phyloP scores from a whole-genome alignment of 2,113 vertebrate genomes.

The Larimichthys crocea region DNA sequence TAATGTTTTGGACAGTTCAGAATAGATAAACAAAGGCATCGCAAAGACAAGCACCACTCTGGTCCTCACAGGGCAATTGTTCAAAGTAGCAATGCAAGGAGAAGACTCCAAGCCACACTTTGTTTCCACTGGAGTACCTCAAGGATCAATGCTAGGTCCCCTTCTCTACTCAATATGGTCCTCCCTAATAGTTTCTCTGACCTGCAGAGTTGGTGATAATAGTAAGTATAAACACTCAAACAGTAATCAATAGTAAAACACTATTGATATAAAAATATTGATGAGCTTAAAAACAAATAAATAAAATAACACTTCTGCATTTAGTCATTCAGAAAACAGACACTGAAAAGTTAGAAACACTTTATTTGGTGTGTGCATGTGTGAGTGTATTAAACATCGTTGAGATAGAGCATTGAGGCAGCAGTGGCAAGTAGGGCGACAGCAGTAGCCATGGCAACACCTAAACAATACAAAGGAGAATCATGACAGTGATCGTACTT shows the following conservation, averaged over 20 bases:
- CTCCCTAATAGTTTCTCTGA: background rate
- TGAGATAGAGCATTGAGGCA: slow-evolving; percentile 80
- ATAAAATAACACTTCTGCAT: background rate
- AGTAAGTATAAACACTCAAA: too few relatives aligned
- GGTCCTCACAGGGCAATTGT: background rate
- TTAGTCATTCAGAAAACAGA: slow-evolving; percentile 3
- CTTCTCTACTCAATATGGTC: too few relatives aligned
- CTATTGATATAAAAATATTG: background rate
- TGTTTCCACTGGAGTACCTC: background rate
- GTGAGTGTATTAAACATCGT: slow-evolving; percentile 54
- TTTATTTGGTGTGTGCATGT: slow-evolving; percentile 24
- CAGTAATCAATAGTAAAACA: background rate
- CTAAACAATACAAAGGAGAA: slow-evolving; percentile 61
- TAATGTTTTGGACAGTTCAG: background rate
- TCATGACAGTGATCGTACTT: background rate
- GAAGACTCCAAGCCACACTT: background rate
- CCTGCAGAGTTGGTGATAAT: background rate
- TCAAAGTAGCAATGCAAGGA: background rate
- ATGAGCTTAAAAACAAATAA: background rate
- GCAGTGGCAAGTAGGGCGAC: slow-evolving; percentile 78
- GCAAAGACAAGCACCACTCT: background rate
- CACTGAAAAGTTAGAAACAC: slow-evolving; percentile 13
- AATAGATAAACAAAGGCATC: background rate
- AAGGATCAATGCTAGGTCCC: background rate
- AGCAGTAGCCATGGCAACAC: slow-evolving; percentile 75